These are phyloP conservation scores for Caenorhabditis japonica DNA, from an alignment of 2,888 invertebrate species.

Conservation along the genomic window DNA sequence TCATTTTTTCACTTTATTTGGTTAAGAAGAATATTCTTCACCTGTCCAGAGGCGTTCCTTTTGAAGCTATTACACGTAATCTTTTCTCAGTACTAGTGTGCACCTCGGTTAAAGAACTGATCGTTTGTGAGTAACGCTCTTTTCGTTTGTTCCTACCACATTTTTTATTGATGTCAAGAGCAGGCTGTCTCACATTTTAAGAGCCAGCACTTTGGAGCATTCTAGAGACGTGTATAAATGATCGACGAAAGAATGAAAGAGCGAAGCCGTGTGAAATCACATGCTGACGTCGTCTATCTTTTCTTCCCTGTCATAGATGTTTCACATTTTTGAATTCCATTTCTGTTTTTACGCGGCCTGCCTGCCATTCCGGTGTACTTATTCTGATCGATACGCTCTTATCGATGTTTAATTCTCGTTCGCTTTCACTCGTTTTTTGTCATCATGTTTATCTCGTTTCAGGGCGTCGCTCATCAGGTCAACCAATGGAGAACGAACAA, in stretches of 20 bases:
- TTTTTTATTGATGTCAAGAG: constrained; percentile 38
- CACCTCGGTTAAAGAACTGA: not conserved
- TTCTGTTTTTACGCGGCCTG: constrained; percentile 1
- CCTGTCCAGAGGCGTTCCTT: constrained; percentile 11
- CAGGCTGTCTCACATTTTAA: not conserved
- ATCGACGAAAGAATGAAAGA: too few species aligned
- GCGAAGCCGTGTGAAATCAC: too few species aligned
- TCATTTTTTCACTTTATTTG: too few species aligned
- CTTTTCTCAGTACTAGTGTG: too few species aligned
- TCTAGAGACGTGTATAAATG: too few species aligned
- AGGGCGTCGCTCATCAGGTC: constrained; percentile 58
- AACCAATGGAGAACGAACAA: constrained; percentile 74
- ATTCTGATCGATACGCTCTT: not conserved
- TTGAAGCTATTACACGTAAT: too few species aligned
- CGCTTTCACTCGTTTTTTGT: not conserved
- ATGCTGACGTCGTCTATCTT: constrained; percentile 37
- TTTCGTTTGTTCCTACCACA: not conserved
- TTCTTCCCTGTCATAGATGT: constrained; percentile 2
- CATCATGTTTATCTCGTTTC: constrained; percentile 8
- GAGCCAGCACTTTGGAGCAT: too few species aligned
- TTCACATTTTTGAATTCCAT: not conserved
- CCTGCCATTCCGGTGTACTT: constrained; percentile 12
- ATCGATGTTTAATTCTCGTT: too few species aligned
- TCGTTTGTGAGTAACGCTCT: too few species aligned
- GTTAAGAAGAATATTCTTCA: not conserved